Base-by-base conservation (phyloP, 1,140 invertebrate species). In the Hyles vespertilio region DNA sequence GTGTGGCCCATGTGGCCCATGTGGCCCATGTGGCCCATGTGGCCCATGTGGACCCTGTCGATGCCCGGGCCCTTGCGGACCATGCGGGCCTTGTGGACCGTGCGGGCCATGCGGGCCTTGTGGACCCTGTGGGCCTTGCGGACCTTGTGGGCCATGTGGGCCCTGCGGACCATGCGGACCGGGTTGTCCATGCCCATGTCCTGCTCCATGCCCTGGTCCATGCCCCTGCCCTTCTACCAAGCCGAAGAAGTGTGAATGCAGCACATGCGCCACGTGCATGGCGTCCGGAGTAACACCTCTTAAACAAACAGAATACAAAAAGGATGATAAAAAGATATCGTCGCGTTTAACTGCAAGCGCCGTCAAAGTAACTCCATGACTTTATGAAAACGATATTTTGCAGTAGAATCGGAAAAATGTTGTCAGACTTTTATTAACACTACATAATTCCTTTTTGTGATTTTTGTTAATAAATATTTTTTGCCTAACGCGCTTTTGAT, bases 131-230 rank as follows among this genome's bases (percentile, higher is more conserved):
- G 87, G 69, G 0, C 69, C 75, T 3, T 70, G 70, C 44, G 69
- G 71, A 10, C 70, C 72, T 0, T 73, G 73, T 40, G 70, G 74
- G 0, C 71, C 93, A 59, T 93, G 93, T 51, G 62, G 66, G 2
- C 69, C 69, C 8, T 69, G 66, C 36, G 69, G 70, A 5, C 70
- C 72, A 2, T 74, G 74, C 45, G 71, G 60, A n/a, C 66, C 94
- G 61, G 90, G 90, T 40, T 5, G 36, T 40, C 36, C 66, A 0
- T 63, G 58, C 47, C 66, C 68, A 0, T 65, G 66, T 45, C 93
- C 93, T 1, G 59, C 59, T 10, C 60, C 60, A 3, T 59, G 63
- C 53, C 67, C 11, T 60, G 65, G 58, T 49, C 63, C 60, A 47
- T 59, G 22, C 56, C 72, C 58, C 8, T 40, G 34, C 59, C 67